These are phyloP conservation scores for Dipus sagitta DNA, from an alignment of 2,797 vertebrate genomes.

Conservation along the genomic window DNA sequence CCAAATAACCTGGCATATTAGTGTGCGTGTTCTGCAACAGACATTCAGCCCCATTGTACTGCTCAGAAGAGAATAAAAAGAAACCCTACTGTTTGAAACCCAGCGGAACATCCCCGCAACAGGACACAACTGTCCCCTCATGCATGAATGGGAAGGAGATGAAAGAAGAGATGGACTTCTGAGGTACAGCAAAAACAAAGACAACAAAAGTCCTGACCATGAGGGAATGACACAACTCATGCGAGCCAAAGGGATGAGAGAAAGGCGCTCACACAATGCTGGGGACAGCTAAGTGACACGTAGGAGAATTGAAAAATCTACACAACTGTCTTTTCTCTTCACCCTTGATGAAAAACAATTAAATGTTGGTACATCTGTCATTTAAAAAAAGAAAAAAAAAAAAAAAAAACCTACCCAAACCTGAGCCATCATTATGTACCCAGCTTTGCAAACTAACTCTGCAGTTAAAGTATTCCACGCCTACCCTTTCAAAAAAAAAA, in stretches of 20 bases:
- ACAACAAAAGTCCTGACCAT: conserved; percentile 99
- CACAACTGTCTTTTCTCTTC: conserved; percentile 96
- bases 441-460: conserved; percentile 85
- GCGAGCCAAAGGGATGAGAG: conserved; percentile 93
- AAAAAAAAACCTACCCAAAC: conserved; percentile 75
- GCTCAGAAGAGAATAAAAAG: conserved; percentile 98
- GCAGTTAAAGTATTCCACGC: conserved; percentile 84
- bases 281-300: conserved; percentile 96
- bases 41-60: conserved; percentile 99
- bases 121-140: conserved; percentile 99
- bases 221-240: conserved; percentile 99
- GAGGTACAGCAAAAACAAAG: conserved; percentile 99
- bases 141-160: conserved; percentile 99
- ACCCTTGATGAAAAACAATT: conserved; percentile 93
- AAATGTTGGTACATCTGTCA: conserved; percentile 93
- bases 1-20: conserved; percentile 99
- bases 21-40: conserved; percentile 97
- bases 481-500: conserved; percentile 79
- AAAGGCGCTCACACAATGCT: conserved; percentile 94
- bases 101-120: conserved; percentile 99
- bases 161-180: conserved; percentile 99
- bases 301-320: conserved; percentile 99
- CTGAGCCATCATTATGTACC: conserved; percentile 85
- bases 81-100: conserved; percentile 99
- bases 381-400: conserved; percentile 90